Conservation (phyloP, 2,797 vertebrate species). For the Myiothlypis coronata region DNA sequence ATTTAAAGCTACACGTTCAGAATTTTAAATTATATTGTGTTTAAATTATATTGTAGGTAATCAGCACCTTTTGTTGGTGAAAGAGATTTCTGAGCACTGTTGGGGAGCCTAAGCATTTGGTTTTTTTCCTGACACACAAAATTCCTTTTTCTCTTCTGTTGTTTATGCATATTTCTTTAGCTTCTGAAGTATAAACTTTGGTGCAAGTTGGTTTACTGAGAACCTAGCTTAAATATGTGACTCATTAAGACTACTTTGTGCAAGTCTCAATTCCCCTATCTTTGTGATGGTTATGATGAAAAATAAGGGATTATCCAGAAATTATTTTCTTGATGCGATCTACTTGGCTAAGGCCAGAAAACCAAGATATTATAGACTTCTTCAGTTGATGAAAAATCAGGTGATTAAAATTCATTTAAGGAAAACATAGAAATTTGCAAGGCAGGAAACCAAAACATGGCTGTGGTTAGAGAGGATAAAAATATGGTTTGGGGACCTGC, state of each 20-base stretch:
- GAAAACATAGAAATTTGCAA: not conserved
- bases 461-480: not conserved
- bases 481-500: not conserved
- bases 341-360: not conserved
- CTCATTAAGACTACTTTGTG: not conserved
- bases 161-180: not conserved
- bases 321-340: not conserved
- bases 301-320: not conserved
- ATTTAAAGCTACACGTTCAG: not conserved
- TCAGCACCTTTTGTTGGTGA: not conserved
- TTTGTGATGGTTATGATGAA: not conserved
- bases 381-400: not conserved
- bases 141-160: not conserved
- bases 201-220: not conserved
- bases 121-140: not conserved
- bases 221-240: not conserved
- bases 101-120: not conserved
- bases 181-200: not conserved
- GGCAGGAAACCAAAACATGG: not conserved
- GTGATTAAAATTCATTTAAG: not conserved
- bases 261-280: not conserved
- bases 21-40: not conserved
- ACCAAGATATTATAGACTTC: not conserved
- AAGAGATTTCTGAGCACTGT: not conserved
- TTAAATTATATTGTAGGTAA: not conserved